These are phyloP conservation scores for Meiosimyza platycephala DNA, from an alignment of 2,888 invertebrate genomes.

Conservation along the genomic window DNA sequence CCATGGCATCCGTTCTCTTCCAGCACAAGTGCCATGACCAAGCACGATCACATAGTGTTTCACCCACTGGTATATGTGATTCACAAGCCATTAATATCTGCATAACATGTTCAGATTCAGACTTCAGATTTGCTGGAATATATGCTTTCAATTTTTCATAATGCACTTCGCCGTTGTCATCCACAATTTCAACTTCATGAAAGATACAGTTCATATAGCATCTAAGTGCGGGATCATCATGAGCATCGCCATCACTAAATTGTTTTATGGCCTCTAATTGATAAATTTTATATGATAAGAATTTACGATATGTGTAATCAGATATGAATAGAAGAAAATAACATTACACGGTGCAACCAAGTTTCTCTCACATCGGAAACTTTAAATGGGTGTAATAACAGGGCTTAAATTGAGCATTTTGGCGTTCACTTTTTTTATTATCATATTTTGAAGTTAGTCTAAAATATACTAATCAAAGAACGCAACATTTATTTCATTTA, in stretches of 20 bases:
- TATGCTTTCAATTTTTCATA: conserved; percentile 51
- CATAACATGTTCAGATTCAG: conserved; percentile 47
- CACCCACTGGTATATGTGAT: conserved; percentile 52
- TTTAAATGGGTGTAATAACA: too few relatives aligned
- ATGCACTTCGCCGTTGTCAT: conserved; percentile 57
- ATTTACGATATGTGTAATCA: too few relatives aligned
- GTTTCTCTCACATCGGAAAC: too few relatives aligned
- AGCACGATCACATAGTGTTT: conserved; percentile 55
- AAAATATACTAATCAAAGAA: too few relatives aligned
- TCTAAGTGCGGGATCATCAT: conserved; percentile 56
- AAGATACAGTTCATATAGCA: conserved; percentile 61
- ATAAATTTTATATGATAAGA: background rate
- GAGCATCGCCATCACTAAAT: conserved; percentile 57
- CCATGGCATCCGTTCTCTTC: conserved; percentile 57
- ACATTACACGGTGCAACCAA: too few relatives aligned
- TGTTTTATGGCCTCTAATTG: conserved; percentile 52
- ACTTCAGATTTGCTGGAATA: conserved; percentile 50
- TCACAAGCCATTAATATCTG: conserved; percentile 55
- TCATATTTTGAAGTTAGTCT: too few relatives aligned
- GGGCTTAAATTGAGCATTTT: too few relatives aligned
- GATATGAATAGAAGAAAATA: too few relatives aligned
- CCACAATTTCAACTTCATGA: conserved; percentile 52
- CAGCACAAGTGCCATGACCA: conserved; percentile 59
- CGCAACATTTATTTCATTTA: too few relatives aligned
- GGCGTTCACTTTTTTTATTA: too few relatives aligned